These are phyloP conservation scores for Boulengerochromis microlepis DNA, from an alignment of 2,113 vertebrate genomes.

Conservation along the genomic window DNA sequence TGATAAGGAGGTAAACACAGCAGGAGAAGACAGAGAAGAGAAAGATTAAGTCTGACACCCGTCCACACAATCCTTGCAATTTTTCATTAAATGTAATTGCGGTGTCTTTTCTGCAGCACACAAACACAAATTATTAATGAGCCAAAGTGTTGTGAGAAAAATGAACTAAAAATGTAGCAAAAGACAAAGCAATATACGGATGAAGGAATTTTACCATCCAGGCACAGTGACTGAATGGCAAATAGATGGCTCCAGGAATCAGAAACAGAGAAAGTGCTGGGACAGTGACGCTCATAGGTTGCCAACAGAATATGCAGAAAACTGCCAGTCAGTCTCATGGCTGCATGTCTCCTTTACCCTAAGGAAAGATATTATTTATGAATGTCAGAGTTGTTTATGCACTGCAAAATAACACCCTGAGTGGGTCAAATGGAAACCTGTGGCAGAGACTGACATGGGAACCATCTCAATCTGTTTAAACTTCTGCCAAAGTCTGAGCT, in stretches of 20 bases:
- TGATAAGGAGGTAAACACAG: not conserved
- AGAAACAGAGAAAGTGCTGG: not conserved
- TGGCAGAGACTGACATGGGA: not conserved
- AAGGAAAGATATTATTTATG: constrained; percentile 19
- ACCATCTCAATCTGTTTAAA: not conserved
- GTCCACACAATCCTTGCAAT: not conserved
- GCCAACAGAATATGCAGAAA: not conserved
- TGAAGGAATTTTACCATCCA: not conserved
- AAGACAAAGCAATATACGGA: not conserved
- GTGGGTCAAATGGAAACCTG: not conserved
- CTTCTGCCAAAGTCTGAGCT: not conserved
- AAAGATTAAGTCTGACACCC: not conserved
- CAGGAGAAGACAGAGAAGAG: not conserved
- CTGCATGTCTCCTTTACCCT: not conserved
- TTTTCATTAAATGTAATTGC: not conserved
- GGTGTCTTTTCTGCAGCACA: not conserved
- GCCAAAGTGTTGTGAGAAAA: not conserved
- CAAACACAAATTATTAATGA: not conserved
- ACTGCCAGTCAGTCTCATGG: not conserved
- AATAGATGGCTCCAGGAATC: not conserved
- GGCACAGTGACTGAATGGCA: not conserved
- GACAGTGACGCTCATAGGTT: not conserved
- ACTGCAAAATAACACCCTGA: constrained; percentile 6
- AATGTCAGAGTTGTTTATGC: constrained; percentile 28
- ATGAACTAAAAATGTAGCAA: not conserved